Conservation (phyloP, 2,888 invertebrate genomes). For the Amiota communis region DNA sequence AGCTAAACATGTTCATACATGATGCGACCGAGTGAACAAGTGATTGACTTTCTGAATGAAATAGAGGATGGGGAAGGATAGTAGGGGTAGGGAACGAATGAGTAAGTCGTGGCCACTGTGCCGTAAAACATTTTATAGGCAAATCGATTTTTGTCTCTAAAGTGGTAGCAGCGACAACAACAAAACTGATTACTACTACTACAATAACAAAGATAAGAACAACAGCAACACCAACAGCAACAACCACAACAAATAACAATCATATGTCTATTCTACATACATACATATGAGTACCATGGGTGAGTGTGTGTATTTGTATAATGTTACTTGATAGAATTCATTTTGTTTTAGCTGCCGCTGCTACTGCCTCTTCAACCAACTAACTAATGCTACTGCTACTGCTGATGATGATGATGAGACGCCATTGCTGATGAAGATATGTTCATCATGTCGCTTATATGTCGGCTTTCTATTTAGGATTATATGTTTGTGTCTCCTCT, state of each 20-base stretch:
- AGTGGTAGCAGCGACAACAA: constrained; percentile 47
- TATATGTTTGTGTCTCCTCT: background rate
- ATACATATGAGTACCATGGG: background rate
- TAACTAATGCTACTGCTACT: background rate
- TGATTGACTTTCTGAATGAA: too few relatives aligned
- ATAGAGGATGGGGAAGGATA: too few relatives aligned
- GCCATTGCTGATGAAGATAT: constrained; percentile 14
- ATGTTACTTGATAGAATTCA: constrained; percentile 41
- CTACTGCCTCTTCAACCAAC: too few relatives aligned
- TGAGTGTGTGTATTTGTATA: constrained; percentile 29
- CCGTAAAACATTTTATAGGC: constrained; percentile 67
- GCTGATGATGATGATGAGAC: background rate
- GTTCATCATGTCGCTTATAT: constrained; percentile 13
- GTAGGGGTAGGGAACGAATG: too few relatives aligned
- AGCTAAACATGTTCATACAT: constrained; percentile 50
- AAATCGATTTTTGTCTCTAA: constrained; percentile 65
- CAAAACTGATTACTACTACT: constrained; percentile 49
- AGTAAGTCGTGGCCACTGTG: constrained; percentile 41
- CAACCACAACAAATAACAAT: constrained; percentile 54
- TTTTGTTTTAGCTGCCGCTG: background rate
- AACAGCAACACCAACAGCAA: constrained; percentile 54
- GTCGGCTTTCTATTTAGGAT: background rate
- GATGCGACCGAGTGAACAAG: constrained; percentile 31
- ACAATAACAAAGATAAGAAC: constrained; percentile 51
- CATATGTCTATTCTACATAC: constrained; percentile 9